Conservation (phyloP, 2,888 invertebrate species). For the Pemphredon lugubris region DNA sequence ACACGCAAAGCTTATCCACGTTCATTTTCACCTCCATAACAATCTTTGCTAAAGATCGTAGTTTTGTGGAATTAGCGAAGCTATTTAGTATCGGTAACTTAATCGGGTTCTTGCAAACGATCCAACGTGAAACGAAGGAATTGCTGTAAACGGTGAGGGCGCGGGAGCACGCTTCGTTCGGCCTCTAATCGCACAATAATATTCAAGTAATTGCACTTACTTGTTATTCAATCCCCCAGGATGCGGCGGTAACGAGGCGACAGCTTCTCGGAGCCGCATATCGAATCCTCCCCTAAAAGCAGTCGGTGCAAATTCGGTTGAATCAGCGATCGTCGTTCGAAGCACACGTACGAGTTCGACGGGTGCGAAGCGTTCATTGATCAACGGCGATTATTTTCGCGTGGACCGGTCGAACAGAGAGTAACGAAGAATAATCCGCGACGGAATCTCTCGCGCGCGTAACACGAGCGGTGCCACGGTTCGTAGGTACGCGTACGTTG, state of each 20-base stretch:
- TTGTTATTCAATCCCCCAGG: slow-evolving; percentile 76
- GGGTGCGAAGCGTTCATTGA: slow-evolving; percentile 13
- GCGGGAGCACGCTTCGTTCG: too few species aligned
- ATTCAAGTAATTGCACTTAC: slow-evolving; percentile 61
- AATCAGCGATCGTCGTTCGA: too few species aligned
- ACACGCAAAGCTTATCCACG: too few species aligned
- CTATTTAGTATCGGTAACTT: too few species aligned
- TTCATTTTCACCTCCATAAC: too few species aligned
- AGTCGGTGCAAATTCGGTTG: slow-evolving; percentile 2
- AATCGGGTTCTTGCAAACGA: too few species aligned
- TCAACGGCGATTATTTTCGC: slow-evolving; percentile 14
- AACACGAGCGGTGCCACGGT: too few species aligned
- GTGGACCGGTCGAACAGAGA: not conserved
- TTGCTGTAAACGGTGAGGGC: not conserved
- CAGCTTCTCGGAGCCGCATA: slow-evolving; percentile 77
- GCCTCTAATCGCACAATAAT: not conserved
- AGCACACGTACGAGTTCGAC: slow-evolving; percentile 4
- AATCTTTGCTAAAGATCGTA: too few species aligned
- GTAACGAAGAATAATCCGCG: slow-evolving; percentile 1
- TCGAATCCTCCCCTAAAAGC: slow-evolving; percentile 63
- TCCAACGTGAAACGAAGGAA: too few species aligned
- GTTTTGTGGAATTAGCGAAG: too few species aligned
- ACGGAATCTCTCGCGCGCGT: slow-evolving; percentile 36
- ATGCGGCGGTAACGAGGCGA: slow-evolving; percentile 72
- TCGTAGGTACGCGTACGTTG: slow-evolving; percentile 20